Percentiles rank a stretch among this genome's conserved stretches.
Evolutionary conservation across 2,113 vertebrate species (phyloP).

Genomic region (Chrysochloris asiatica): DNA sequence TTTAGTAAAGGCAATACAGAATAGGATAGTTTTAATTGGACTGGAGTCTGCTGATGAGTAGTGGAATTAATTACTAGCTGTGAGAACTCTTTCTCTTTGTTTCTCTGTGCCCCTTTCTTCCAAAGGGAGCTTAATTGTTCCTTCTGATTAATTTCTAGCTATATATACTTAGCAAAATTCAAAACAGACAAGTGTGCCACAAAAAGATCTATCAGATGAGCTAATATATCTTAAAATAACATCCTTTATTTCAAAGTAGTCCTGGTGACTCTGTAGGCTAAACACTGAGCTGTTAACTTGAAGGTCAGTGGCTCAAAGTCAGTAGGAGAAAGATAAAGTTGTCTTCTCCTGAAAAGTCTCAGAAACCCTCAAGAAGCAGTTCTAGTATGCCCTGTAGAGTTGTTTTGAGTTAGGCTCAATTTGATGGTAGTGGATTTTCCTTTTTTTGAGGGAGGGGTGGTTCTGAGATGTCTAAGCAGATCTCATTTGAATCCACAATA

Average conservation of each 20-base stretch:
- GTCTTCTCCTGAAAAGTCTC: no score
- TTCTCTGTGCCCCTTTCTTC: slow-evolving; percentile 13
- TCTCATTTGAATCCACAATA: background rate
- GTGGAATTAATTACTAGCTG: background rate
- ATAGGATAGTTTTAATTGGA: background rate
- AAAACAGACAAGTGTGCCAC: background rate
- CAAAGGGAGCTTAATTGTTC: background rate
- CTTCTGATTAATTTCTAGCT: slow-evolving; percentile 35
- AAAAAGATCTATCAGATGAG: background rate
- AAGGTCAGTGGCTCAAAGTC: no score
- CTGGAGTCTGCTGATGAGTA: background rate
- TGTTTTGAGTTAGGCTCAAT: no score
- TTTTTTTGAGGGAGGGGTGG: no score
- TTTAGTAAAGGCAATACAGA: no score
- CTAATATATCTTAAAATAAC: slow-evolving; percentile 40
- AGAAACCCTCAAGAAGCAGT: no score
- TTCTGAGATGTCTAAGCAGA: background rate
- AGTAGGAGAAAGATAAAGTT: no score
- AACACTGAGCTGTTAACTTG: no score
- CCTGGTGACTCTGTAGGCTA: no score
- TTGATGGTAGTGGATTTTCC: no score
- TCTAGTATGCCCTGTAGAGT: no score
- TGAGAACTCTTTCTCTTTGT: slow-evolving; percentile 15
- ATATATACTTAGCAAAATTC: slow-evolving; percentile 12
- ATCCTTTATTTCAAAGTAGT: background rate